Conservation (phyloP, 2,888 invertebrate species). For the Drosophila diplacantha region DNA sequence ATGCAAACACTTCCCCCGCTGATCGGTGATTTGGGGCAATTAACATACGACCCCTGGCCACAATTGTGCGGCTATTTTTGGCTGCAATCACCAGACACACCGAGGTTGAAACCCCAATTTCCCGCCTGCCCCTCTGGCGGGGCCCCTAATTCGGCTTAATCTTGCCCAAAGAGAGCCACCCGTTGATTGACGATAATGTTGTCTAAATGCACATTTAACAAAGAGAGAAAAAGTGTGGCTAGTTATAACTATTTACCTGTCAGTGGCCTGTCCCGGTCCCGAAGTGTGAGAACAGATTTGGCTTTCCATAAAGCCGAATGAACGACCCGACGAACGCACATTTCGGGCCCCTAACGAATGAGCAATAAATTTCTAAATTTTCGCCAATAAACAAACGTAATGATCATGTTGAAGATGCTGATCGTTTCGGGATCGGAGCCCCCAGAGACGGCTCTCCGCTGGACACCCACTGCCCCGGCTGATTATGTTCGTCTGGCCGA, state of each 20-base stretch:
- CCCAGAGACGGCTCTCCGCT: constrained; percentile 33
- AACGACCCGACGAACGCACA: constrained; percentile 30
- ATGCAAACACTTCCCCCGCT: constrained; percentile 15
- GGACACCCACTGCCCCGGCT: constrained; percentile 63
- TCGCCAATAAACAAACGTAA: constrained; percentile 71
- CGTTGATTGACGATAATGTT: constrained; percentile 64
- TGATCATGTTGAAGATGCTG: constrained; percentile 61
- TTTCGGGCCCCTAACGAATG: constrained; percentile 58
- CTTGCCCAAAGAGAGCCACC: constrained; percentile 41
- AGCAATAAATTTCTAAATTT: constrained; percentile 71
- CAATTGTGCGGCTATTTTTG: constrained; percentile 31
- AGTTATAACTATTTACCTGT: constrained; percentile 55
- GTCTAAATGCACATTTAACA: constrained; percentile 61
- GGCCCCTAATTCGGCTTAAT: constrained; percentile 53
- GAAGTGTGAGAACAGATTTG: constrained; percentile 66
- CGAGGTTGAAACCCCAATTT: constrained; percentile 16
- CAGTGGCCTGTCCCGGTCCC: constrained; percentile 41
- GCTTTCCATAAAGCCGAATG: constrained; percentile 37
- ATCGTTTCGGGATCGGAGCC: constrained; percentile 25
- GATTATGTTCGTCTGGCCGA: constrained; percentile 62
- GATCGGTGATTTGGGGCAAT: constrained; percentile 24
- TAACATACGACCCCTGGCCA: constrained; percentile 37
- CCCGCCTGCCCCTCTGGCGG: constrained; percentile 16
- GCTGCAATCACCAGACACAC: constrained; percentile 29
- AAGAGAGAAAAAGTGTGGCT: constrained; percentile 24